phyloP scores from a whole-genome alignment of 2,797 vertebrate species.

The Scolopax bukidnonensis region DNA sequence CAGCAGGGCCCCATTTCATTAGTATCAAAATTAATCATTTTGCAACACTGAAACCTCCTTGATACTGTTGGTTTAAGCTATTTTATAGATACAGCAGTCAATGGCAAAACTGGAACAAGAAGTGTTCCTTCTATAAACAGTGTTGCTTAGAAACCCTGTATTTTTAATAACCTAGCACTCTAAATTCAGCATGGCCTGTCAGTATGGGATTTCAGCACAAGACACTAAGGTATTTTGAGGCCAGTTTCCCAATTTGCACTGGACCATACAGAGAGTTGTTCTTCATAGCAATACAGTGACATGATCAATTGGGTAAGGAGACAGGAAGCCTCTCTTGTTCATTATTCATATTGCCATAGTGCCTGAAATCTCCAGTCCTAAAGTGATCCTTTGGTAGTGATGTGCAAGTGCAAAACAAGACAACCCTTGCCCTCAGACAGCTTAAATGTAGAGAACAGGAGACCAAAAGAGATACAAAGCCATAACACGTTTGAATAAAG shows the following conservation, averaged over 20 bases:
- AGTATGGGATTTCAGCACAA: constrained; percentile 47
- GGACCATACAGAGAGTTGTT: not conserved
- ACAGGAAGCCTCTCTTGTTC: not conserved
- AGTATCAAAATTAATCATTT: constrained; percentile 20
- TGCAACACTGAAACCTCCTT: not conserved
- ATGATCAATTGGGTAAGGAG: not conserved
- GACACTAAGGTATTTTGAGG: not conserved
- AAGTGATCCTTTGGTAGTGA: not conserved
- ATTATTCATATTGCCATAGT: not conserved
- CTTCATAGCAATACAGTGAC: not conserved
- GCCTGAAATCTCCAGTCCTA: not conserved
- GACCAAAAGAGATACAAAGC: not conserved
- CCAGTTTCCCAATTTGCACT: not conserved
- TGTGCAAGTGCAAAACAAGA: not conserved
- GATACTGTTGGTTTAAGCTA: not conserved
- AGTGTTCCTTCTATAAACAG: constrained; percentile 54
- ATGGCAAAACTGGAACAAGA: constrained; percentile 40
- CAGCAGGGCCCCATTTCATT: not conserved
- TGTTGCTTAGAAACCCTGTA: constrained; percentile 68
- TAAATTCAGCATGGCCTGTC: constrained; percentile 54
- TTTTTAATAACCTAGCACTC: constrained; percentile 60
- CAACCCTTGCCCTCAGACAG: not conserved
- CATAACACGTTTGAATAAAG: not conserved
- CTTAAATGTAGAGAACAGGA: not conserved
- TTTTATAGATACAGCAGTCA: constrained; percentile 46